A percentile compares a stretch with the other conserved stretches of the same genome.
Evolutionary conservation across 2,888 invertebrate genomes (phyloP).

Genomic region (Amiota communis): DNA sequence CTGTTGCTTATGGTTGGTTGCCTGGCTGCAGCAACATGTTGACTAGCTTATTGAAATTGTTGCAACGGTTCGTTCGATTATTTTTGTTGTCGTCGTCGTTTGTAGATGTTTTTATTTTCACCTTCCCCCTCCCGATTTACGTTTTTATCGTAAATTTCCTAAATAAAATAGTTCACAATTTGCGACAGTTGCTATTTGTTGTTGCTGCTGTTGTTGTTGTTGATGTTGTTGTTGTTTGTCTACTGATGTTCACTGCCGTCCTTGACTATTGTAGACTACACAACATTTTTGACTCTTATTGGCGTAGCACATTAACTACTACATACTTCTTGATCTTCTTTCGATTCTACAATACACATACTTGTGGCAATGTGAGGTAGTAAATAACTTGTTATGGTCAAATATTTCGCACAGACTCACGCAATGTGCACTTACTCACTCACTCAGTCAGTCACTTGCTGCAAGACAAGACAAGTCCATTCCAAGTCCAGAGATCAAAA

Average conservation of each 20-base stretch:
- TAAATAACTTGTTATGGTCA: conserved; percentile 69
- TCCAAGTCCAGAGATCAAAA: too few species aligned
- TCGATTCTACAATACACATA: background rate
- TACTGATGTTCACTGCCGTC: conserved; percentile 53
- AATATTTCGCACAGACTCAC: conserved; percentile 50
- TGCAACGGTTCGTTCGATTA: conserved; percentile 38
- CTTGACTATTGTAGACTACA: conserved; percentile 50
- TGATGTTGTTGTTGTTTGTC: conserved; percentile 31
- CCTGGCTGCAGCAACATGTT: too few species aligned
- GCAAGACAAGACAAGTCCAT: too few species aligned
- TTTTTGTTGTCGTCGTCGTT: conserved; percentile 31
- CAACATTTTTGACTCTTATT: conserved; percentile 17
- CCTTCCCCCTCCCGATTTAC: background rate
- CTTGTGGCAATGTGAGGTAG: conserved; percentile 42
- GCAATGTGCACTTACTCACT: background rate
- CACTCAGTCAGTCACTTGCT: background rate
- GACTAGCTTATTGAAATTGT: conserved; percentile 54
- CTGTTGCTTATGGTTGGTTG: too few species aligned
- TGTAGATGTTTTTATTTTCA: background rate
- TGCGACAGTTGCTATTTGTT: conserved; percentile 49
- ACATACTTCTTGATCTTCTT: conserved; percentile 2
- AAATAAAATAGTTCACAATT: conserved; percentile 64
- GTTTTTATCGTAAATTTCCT: conserved; percentile 50
- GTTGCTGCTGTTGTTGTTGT: conserved; percentile 28
- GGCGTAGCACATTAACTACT: conserved; percentile 28